Evolutionary conservation across 1,140 invertebrate species (phyloP), one percentile per base, ranked within the genome.

Genomic region (Aethina tumida): DNA sequence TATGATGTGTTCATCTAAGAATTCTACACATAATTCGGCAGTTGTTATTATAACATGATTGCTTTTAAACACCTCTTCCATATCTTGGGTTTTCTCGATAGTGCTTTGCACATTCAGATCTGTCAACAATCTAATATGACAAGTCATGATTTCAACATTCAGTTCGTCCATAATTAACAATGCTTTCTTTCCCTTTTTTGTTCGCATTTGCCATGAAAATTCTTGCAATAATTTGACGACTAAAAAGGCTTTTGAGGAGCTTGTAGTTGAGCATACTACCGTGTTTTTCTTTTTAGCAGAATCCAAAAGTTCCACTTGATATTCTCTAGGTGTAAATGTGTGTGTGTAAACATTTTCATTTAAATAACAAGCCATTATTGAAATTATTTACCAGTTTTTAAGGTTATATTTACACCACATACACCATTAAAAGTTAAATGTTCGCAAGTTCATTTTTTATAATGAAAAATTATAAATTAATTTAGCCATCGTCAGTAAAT

Each of bases 171-270:
- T 52, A 20, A 63, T 43, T 44, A 59, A 53, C 34, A 60, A 40
- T 5, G 54, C 52, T 39, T 52, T 51, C 41, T 59, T 60, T 7
- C 50, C 47, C 31, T 27, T 20, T 55, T 55, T 55, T 62, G 53
- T 58, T 50, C 75, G 52, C 50, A 76, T 65, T 49, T 67, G 58
- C 44, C 67, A 67, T 2, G 75, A 70, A 35, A 75, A 58, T 56
- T 83, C 79, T 66, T 90, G 85, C 26, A 95, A 77, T 9, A 96
- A 64, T 73, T 94, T 85, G 5, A 91, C 74, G 5, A 82, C 77
- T 47, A 96, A 81, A 60, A 93, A 96, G 18, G 84, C 80, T 66
- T 92, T 92, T 25, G 88, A 87, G 10, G 76, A 69, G 30, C 75
- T 77, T 45, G 84, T 85, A 27, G 80, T 81, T 25, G 94, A 68